A percentile compares a stretch with the other conserved stretches of the same genome.
phyloP scores from a whole-genome alignment of 2,113 vertebrate genomes.

The Micronycteris hirsuta region DNA sequence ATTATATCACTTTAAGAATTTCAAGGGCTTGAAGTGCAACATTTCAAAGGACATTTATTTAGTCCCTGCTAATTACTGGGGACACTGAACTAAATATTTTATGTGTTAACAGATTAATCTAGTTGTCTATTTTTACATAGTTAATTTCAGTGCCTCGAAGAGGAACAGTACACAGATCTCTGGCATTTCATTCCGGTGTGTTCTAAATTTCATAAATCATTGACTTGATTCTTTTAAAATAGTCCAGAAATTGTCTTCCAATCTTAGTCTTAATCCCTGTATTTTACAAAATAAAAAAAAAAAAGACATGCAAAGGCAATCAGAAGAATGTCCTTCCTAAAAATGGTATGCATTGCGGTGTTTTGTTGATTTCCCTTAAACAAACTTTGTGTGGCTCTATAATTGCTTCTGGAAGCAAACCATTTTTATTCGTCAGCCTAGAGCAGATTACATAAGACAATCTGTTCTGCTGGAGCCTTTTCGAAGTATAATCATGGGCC shows the following conservation, averaged over 20 bases:
- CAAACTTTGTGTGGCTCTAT: not conserved
- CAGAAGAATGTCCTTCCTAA: not conserved
- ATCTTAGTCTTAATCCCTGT: not conserved
- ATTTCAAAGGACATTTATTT: not conserved
- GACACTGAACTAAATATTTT: not conserved
- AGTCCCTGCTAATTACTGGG: not conserved
- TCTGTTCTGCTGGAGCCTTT: not conserved
- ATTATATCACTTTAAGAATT: not conserved
- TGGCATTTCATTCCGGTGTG: not conserved
- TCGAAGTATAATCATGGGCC: slow-evolving; percentile 21
- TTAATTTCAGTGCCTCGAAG: slow-evolving; percentile 4
- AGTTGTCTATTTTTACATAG: not conserved
- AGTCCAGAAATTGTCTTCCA: slow-evolving; percentile 3
- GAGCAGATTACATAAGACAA: not conserved
- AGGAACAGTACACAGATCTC: not conserved
- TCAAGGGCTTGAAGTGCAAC: not conserved
- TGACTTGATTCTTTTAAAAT: not conserved
- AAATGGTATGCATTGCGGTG: not conserved
- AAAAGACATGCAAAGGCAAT: not conserved
- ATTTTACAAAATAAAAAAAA: not conserved
- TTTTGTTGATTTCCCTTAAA: not conserved
- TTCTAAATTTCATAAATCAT: slow-evolving; percentile 8
- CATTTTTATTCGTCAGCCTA: not conserved
- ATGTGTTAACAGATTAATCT: not conserved
- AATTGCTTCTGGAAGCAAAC: not conserved